Evolutionary conservation across 2,113 vertebrate species (phyloP), one percentile per base, ranked within the genome.

Genomic region (Tachuris rubrigastra): DNA sequence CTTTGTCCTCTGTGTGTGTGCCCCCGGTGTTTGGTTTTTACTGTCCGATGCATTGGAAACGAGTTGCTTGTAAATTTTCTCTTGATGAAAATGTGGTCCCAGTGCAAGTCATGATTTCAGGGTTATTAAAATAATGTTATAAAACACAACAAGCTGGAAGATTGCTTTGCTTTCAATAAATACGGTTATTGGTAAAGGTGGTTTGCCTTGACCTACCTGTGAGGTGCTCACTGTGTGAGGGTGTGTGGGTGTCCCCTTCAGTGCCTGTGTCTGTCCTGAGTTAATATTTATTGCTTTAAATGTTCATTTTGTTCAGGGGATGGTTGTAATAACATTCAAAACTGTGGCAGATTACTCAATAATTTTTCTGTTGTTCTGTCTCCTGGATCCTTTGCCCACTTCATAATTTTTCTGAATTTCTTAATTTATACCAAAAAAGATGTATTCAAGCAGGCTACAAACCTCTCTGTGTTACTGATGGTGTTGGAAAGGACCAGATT

Each of bases 81-180:
- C 85, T 18, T 20, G 78, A 80, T 87, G 87, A 14, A 76, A 93
- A 77, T 5, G 27, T 83, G 91, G 41, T 93, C 49, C 77, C n/a
- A 12, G 69, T 50, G 75, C 81, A 92, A 93, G 93, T 71, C 52
- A 21, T 33, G 83, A 42, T 73, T 90, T 89, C 90, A 89, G 91
- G 93, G 94, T 87, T 63, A 87, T 95, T 95, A 87, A 96, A 96
- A 52, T 14, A 28, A 68, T 69, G 86, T 71, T 85, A 7, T 12
- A 6, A 90, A 95, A 80, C 71, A 62, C 21, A 13, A 28, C 0
- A 3, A 73, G 44, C 58, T 81, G 90, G 62, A 52, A 83, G 53
- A 11, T 58, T 22, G 65, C 73, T 90, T 81, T 91, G 68, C 89
- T 95, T 93, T 89, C 72, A 52, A 1, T 87, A 71, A 77, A 52